Evolutionary conservation across 1,140 invertebrate genomes (phyloP).

Genomic region (Steinernema khuongi): DNA sequence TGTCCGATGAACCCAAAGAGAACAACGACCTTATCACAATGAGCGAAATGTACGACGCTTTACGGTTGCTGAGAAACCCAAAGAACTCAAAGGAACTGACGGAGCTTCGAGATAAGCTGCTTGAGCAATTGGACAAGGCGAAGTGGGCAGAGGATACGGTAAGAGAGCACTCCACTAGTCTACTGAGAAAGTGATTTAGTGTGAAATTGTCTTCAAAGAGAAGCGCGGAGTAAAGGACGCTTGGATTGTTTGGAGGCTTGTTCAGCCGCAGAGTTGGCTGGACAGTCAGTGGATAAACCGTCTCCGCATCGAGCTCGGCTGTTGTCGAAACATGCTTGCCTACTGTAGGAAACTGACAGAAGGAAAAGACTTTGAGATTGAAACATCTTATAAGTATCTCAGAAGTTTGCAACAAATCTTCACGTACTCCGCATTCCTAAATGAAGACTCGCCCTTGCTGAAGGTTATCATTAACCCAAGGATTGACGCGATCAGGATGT

Average conservation of each 20-base stretch:
- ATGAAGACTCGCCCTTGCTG: no score
- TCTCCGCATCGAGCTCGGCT: not conserved
- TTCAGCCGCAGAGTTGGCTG: not conserved
- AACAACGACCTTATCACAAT: no score
- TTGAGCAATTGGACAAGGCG: not conserved
- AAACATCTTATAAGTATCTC: no score
- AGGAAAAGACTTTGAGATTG: not conserved
- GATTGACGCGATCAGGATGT: conserved; percentile 1
- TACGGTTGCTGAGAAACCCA: not conserved
- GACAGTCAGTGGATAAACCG: not conserved
- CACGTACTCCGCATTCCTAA: not conserved
- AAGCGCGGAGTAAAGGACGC: not conserved
- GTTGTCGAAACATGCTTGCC: no score
- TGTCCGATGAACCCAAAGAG: no score
- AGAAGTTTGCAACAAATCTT: conserved; percentile 10
- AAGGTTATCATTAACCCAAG: no score
- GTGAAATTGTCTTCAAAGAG: not conserved
- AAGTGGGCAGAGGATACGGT: not conserved
- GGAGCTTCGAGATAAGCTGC: not conserved
- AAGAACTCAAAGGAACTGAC: not conserved
- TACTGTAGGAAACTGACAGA: not conserved
- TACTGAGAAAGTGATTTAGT: not conserved
- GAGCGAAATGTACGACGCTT: no score
- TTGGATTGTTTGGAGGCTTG: not conserved
- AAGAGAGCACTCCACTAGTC: not conserved